Evolutionary conservation across 2,888 invertebrate species (phyloP), one percentile per base, ranked within the genome.

Genomic region (Amiota communis): DNA sequence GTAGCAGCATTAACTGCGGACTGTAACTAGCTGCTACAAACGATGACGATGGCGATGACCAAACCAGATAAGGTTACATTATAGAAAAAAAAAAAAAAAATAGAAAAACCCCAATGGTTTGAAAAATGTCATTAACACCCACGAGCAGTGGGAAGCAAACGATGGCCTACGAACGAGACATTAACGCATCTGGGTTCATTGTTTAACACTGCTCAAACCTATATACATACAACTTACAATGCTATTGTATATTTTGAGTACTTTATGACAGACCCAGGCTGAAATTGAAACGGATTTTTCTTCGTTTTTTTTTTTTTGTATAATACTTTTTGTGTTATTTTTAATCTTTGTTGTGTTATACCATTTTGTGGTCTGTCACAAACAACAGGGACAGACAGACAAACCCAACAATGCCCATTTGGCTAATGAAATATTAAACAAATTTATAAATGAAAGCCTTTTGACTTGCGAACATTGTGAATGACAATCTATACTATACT

Each of bases 401-500:
- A 72, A 80, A 79, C 78, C 79, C 79, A 81, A 47, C 69, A 77
- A 61, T 48, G 76, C 85, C 84, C 82, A 86, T 87, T 87, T 78
- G 78, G 81, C 86, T 87, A 87, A 87, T 86, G 82, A 87, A 87
- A 81, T 86, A 86, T 87, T 87, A 84, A 87, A 81, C 80, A 83
- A 82, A 87, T 84, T 85, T 86, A 85, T 87, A 87, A 87, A 87
- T 88, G 88, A 88, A 87, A 87, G 85, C 87, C 82, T 85, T 82
- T 82, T 36, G 36, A 23, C 23, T 23, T 23, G 36, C 36, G 36
- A 36, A 36, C 36, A 36, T 36, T 36, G 36, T 36, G 36, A 36
- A 36, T 36, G 36, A 36, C 36, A 36, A 6, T 36, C 8, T 4
- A 36, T 36, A 36, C 8, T 36, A 0, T 36, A 36, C 3, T 36